Base-by-base conservation (phyloP, 1,140 invertebrate species). In the Panulirus ornatus region DNA sequence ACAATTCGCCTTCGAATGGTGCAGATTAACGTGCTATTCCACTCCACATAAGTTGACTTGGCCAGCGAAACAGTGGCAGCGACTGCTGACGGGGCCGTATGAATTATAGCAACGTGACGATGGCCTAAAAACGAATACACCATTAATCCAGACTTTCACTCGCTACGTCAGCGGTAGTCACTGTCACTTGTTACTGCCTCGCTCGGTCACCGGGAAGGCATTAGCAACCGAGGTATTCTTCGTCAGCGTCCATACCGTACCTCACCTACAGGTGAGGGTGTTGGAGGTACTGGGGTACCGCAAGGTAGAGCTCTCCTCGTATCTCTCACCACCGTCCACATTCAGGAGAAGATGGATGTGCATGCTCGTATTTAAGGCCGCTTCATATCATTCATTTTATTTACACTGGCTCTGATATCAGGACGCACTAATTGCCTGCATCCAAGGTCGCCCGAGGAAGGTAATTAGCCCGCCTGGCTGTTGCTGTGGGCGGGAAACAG, bases 391-490 rank as follows among this genome's bases (percentile, higher is more conserved):
- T 83, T 40, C 38, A 42, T 66, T 63, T 83, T 83, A 83, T 83
- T 83, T 83, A 83, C 81, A 66, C 81, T 83, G 19, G 54, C 58
- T 63, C 54, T 51, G 81, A 42, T 63, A 66, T 83, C 51, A 38
- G 51, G 22, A 63, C 81, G 34, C 81, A 83, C 66, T 83, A 83
- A 63, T 83, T 66, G 44, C 75, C 71, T 19, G 38, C 2, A 38
- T n/a, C 81, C 30, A 36, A 63, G 58, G 40, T n/a, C 30, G 34
- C 81, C 51, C 11, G 34, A 8, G 34, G 58, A 36, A 40, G 81
- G 51, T 63, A 63, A 66, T 63, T 83, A 63, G 34, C 51, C 54
- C 34, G 38, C 40, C 40, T 44, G 19, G 38, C 75, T 27, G 44
- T 40, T 22, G 2, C 40, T 6, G 22, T 27, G 38, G 40, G n/a